A percentile compares a stretch with the other conserved stretches of the same genome.
phyloP scores from a whole-genome alignment of 2,888 invertebrate genomes.

The Podabrus alpinus region DNA sequence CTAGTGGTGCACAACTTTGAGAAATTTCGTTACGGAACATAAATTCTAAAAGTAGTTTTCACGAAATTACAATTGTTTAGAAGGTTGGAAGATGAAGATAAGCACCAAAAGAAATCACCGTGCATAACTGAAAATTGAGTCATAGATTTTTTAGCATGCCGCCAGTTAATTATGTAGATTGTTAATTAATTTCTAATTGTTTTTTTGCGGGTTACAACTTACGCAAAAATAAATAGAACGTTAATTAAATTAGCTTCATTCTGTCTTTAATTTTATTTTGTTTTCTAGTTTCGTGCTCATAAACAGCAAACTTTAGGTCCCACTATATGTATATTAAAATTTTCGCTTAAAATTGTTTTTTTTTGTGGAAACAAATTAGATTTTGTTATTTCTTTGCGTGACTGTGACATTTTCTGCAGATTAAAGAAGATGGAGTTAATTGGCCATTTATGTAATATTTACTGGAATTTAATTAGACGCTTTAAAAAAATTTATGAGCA shows the following conservation, averaged over 20 bases:
- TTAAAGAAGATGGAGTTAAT: neutral
- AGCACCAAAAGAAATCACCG: conserved; percentile 3
- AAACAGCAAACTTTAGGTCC: neutral
- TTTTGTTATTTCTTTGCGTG: neutral
- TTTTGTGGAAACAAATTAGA: neutral
- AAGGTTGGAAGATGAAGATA: conserved; percentile 1
- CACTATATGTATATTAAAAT: neutral
- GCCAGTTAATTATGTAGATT: neutral
- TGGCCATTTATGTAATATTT: neutral
- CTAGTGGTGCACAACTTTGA: neutral
- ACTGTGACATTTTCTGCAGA: neutral
- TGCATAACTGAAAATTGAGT: conserved; percentile 2
- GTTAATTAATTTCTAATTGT: neutral
- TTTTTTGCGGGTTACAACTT: neutral
- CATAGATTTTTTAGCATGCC: neutral
- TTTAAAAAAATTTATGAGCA: neutral
- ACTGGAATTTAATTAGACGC: neutral
- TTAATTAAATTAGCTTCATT: neutral
- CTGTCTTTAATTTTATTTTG: neutral
- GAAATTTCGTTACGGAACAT: conserved; percentile 3
- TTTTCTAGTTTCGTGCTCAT: neutral
- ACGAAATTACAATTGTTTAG: conserved; percentile 4
- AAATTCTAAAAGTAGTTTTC: conserved; percentile 1
- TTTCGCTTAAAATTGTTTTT: neutral
- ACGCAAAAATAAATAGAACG: neutral